Evolutionary conservation across 2,797 vertebrate species (phyloP), one percentile per base, ranked within the genome.

Genomic region (Sternotherus odoratus): DNA sequence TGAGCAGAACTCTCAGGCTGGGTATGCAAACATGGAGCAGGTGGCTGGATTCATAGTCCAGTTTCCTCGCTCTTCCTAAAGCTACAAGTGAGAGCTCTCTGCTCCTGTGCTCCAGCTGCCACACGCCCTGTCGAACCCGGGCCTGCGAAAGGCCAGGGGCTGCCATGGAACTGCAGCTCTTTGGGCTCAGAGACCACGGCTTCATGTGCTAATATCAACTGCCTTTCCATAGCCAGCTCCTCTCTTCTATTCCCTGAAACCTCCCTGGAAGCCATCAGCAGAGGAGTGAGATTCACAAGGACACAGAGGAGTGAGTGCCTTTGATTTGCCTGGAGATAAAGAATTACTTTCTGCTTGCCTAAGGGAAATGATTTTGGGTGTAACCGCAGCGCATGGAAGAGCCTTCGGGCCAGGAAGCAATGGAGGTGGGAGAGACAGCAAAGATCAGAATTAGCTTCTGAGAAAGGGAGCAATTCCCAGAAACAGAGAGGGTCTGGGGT

Each of bases 321-420:
- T 63, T 63, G 33, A 63, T 16, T n/a, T 16, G 57, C 30, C 30
- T n/a, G 49, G 12, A 33, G 3, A 9, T 7, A 43, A 43, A 17
- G 30, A 9, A 6, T 3, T 2, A 1, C 46, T 53, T 8, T 2
- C 3, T 43, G 19, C 5, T 28, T 4, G 2, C 24, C 39, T 49
- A 10, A n/a, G 57, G 39, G 36, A n/a, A 82, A 63, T 8, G 6
- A 17, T n/a, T 66, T 46, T 3, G 0, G 1, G 23, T 39, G 23
- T 4, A 1, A 23, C 24, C 5, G 9, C 1, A 5, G 0, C 0
- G 72, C 33, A n/a, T 0, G 0, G 74, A n/a, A 12, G 28, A 11
- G 48, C 7, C 12, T 33, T 30, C 12, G 10, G 77, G 16, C 8
- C 28, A 11, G 33, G 60, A 33, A 66, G 60, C 17, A 21, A 21